phyloP scores from a whole-genome alignment of 1,140 invertebrate species.

The Xylocopa sonorina region DNA sequence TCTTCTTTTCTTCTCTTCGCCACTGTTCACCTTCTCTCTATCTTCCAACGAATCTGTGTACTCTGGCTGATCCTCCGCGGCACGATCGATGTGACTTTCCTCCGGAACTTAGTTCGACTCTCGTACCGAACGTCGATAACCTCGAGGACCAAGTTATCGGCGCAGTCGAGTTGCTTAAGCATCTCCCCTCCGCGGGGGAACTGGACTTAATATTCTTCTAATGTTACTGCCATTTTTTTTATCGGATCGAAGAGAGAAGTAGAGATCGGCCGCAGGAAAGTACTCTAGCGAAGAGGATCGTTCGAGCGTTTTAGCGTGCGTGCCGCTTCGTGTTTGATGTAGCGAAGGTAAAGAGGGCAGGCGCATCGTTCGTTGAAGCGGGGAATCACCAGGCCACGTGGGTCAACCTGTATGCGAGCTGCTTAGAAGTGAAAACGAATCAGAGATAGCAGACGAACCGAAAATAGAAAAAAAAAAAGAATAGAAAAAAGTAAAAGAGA shows the following conservation, averaged over 20 bases:
- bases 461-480: neutral
- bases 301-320: neutral
- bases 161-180: too few relatives aligned
- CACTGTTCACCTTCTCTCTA: conserved; percentile 21
- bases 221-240: neutral
- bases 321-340: neutral
- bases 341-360: neutral
- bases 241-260: neutral
- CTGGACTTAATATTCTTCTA: too few relatives aligned
- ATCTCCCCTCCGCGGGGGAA: neutral
- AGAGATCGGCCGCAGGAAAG: neutral
- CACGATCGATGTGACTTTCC: conserved; percentile 23
- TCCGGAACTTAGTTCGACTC: neutral
- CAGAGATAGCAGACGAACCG: too few relatives aligned
- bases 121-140: neutral
- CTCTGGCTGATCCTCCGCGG: conserved; percentile 9
- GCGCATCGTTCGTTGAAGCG: conserved; percentile 23
- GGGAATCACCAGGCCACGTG: conserved; percentile 14
- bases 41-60: conserved; percentile 8
- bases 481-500: neutral
- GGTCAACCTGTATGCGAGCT: conserved; percentile 21
- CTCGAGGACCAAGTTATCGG: neutral
- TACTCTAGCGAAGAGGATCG: neutral
- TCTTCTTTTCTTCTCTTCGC: conserved; percentile 19
- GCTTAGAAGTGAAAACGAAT: conserved; percentile 19